Conservation (phyloP, 2,888 invertebrate genomes). For the Ptychoptera contaminata region DNA sequence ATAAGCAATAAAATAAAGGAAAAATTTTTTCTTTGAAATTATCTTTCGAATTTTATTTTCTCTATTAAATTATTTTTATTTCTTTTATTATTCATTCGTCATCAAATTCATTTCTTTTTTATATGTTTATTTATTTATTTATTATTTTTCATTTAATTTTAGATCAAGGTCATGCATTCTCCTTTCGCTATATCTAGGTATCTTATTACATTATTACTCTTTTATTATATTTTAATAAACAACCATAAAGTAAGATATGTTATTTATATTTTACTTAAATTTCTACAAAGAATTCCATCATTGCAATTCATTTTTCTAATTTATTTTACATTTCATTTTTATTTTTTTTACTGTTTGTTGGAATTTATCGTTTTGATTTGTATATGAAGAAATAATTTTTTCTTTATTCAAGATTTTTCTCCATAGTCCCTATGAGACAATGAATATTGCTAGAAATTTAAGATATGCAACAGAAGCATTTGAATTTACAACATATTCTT, state of each 20-base stretch:
- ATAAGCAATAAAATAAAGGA: background rate
- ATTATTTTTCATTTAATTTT: background rate
- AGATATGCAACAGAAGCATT: slow-evolving; percentile 17
- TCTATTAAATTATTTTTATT: background rate
- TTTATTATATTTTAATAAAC: too few species aligned
- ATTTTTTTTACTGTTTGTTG: background rate
- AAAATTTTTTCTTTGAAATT: background rate
- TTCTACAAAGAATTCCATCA: too few species aligned
- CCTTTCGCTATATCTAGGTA: too few species aligned
- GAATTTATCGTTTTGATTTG: too few species aligned
- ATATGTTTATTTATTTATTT: background rate
- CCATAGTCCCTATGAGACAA: slow-evolving; percentile 24
- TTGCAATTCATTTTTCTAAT: background rate
- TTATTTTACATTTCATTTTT: background rate
- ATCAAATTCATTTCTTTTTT: background rate
- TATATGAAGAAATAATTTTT: background rate
- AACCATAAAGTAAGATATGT: too few species aligned
- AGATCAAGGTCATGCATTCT: too few species aligned
- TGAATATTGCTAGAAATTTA: slow-evolving; percentile 20
- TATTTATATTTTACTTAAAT: too few species aligned
- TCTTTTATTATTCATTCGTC: background rate
- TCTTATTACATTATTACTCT: too few species aligned
- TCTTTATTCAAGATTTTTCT: slow-evolving; percentile 17
- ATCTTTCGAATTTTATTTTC: background rate
- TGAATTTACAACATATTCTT: slow-evolving; percentile 16